phyloP scores from a whole-genome alignment of 2,113 vertebrate species.

The Tetraodon nigroviridis region DNA sequence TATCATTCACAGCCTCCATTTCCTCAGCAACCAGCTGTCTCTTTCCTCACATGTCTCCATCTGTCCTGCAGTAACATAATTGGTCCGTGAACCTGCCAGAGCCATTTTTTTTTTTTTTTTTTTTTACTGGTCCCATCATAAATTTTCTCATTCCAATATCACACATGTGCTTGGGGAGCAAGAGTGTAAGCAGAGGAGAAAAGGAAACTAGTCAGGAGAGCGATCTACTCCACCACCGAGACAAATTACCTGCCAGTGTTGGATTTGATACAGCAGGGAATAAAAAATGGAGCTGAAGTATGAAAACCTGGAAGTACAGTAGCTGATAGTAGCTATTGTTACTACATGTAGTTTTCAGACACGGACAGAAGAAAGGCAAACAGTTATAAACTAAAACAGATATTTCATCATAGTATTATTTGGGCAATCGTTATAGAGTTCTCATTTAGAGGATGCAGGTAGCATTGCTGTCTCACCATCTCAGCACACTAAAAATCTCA shows the following conservation, averaged over 20 bases:
- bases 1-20: conserved; percentile 24
- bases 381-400: too few relatives aligned
- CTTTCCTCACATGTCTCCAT: conserved; percentile 31
- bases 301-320: conserved; percentile 12
- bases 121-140: conserved; percentile 51
- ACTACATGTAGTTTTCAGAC: too few relatives aligned
- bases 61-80: conserved; percentile 47
- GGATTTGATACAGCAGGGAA: conserved; percentile 40
- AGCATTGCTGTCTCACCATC: too few relatives aligned
- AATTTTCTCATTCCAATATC: conserved; percentile 26
- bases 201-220: conserved; percentile 18
- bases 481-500: too few relatives aligned
- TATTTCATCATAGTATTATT: too few relatives aligned
- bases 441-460: too few relatives aligned
- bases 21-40: conserved; percentile 10
- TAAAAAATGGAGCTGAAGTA: conserved; percentile 24
- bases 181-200: conserved; percentile 6
- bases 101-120: conserved; percentile 20
- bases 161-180: conserved; percentile 21
- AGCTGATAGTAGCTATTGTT: not conserved
- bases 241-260: conserved; percentile 54
- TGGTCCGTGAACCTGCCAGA: conserved; percentile 38
- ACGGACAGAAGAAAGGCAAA: too few relatives aligned
- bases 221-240: conserved; percentile 27
- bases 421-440: too few relatives aligned